A percentile compares a stretch with the other conserved stretches of the same genome.
Conservation (phyloP, 2,113 vertebrate species). For the Alouatta palliata region DNA sequence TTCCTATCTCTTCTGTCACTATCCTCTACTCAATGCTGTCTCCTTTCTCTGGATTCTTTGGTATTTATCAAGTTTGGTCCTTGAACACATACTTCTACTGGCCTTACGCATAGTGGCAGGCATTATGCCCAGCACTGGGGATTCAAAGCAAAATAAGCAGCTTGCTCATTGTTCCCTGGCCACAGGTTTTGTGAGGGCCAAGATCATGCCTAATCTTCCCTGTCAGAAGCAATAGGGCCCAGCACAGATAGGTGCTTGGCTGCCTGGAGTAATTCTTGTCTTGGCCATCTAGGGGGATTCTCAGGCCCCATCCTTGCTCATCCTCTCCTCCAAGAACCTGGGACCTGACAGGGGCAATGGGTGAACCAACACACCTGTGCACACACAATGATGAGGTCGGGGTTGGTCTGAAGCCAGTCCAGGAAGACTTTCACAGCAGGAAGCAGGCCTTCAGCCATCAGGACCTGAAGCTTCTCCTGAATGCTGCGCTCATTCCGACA, state of each 20-base stretch:
- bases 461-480: slow-evolving; percentile 92
- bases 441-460: slow-evolving; percentile 93
- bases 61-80: background rate
- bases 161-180: background rate
- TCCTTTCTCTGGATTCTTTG: background rate
- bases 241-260: background rate
- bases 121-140: rapidly evolving
- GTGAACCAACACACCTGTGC: slow-evolving; percentile 88
- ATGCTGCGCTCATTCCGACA: slow-evolving; percentile 91
- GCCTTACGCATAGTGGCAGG: background rate
- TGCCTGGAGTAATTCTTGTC: too few relatives aligned
- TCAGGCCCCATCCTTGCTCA: background rate
- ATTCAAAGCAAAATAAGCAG: background rate
- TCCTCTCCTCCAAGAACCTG: too few relatives aligned
- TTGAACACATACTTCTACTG: background rate
- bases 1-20: background rate
- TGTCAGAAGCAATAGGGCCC: too few relatives aligned
- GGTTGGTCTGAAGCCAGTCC: slow-evolving; percentile 97
- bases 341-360: background rate
- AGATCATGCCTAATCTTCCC: background rate
- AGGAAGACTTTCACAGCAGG: slow-evolving; percentile 96
- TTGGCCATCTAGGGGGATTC: background rate
- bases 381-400: slow-evolving; percentile 96
- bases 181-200: background rate
- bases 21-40: background rate